Conservation (phyloP, 2,113 vertebrate genomes). For the Pogonocichla stellata region DNA sequence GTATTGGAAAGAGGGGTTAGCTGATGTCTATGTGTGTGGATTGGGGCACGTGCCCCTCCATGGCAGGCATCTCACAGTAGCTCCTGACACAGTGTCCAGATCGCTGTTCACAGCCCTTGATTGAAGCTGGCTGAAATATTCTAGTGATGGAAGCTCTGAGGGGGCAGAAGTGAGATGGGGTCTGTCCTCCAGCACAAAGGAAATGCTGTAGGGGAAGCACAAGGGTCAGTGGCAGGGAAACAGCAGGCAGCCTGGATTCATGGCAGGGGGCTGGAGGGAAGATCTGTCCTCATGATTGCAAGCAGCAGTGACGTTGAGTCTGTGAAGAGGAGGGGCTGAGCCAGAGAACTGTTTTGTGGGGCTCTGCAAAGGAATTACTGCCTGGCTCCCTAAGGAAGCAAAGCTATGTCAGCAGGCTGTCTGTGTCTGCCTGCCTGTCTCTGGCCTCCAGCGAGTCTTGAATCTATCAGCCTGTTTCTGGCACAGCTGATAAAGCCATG, state of each 20-base stretch:
- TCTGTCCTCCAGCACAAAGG: neutral
- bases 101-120: neutral
- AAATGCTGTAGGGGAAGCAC: neutral
- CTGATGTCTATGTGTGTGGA: neutral
- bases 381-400: neutral
- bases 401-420: neutral
- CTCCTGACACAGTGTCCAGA: neutral
- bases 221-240: neutral
- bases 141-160: neutral
- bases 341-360: neutral
- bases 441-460: neutral
- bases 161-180: neutral
- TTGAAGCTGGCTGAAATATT: neutral
- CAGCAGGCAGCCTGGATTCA: neutral
- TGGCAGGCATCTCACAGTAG: neutral
- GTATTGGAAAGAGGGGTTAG: neutral
- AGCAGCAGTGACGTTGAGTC: neutral
- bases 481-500: neutral
- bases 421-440: neutral
- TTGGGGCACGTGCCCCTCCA: accelerated
- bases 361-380: neutral
- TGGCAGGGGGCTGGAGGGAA: neutral
- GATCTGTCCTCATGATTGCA: neutral
- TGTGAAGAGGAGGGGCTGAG: neutral
- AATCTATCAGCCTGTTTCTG: neutral